Evolutionary conservation across 2,797 vertebrate genomes (phyloP).

Genomic region (Molossus molossus): DNA sequence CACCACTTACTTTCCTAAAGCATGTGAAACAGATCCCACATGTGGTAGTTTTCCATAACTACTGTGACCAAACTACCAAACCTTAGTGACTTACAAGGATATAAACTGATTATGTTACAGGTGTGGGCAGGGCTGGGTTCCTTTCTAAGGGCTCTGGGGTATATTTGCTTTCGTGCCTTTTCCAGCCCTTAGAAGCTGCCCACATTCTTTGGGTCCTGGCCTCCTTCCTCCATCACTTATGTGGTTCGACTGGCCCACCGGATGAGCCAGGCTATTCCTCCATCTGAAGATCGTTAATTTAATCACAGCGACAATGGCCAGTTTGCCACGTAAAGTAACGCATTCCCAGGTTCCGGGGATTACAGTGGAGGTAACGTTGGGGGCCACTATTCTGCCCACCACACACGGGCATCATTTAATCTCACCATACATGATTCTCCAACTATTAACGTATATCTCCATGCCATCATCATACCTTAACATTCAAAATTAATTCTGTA

Average conservation of each 20-base stretch:
- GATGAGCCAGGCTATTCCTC: not conserved
- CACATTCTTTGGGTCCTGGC: not conserved
- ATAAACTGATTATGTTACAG: not conserved
- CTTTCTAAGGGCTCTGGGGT: not conserved
- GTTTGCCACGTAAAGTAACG: not conserved
- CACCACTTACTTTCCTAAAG: not conserved
- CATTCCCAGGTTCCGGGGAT: not conserved
- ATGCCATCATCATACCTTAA: not conserved
- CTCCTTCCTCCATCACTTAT: not conserved
- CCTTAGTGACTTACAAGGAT: not conserved
- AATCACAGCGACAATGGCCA: not conserved
- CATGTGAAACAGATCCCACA: not conserved
- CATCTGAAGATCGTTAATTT: not conserved
- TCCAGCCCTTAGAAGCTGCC: not conserved
- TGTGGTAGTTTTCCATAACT: not conserved
- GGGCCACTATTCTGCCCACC: not conserved
- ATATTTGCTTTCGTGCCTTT: not conserved
- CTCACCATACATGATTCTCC: slow-evolving; percentile 13
- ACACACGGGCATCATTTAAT: not conserved
- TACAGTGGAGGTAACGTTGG: not conserved
- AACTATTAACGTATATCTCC: not conserved
- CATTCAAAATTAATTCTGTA: not conserved
- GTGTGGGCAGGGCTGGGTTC: not conserved
- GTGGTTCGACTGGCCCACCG: not conserved
- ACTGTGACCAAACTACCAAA: not conserved